Evolutionary conservation across 2,113 vertebrate genomes (phyloP).

Genomic region (Embiotoca jacksoni): DNA sequence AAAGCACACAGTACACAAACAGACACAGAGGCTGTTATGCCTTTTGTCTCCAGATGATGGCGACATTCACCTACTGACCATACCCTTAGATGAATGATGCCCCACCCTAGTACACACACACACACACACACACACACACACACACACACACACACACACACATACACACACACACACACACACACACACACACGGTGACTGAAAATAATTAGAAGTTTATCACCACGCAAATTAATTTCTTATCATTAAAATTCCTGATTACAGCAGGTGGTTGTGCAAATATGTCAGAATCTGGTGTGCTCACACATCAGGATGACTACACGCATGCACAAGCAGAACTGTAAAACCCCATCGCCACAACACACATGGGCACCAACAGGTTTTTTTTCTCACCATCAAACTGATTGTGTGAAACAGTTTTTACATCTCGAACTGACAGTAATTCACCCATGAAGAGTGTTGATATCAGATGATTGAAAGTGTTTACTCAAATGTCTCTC

Average conservation of each 20-base stretch:
- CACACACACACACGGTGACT: neutral
- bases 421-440: neutral
- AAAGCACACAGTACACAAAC: neutral
- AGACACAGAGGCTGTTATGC: neutral
- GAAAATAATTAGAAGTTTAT: neutral
- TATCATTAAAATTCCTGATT: neutral
- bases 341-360: neutral
- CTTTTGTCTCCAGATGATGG: slow-evolving; percentile 63
- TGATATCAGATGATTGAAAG: neutral
- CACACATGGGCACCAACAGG: too few species aligned
- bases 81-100: neutral
- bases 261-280: too few species aligned
- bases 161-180: neutral
- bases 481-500: neutral
- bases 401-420: neutral
- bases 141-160: neutral
- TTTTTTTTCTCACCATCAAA: neutral
- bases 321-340: neutral
- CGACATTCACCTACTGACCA: slow-evolving; percentile 11
- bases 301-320: neutral
- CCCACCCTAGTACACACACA: slow-evolving; percentile 49
- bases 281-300: neutral
- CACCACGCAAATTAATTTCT: neutral
- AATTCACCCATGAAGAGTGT: neutral
- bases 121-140: neutral